phyloP scores from a whole-genome alignment of 1,140 invertebrate species.

The Mizuhopecten yessoensis region DNA sequence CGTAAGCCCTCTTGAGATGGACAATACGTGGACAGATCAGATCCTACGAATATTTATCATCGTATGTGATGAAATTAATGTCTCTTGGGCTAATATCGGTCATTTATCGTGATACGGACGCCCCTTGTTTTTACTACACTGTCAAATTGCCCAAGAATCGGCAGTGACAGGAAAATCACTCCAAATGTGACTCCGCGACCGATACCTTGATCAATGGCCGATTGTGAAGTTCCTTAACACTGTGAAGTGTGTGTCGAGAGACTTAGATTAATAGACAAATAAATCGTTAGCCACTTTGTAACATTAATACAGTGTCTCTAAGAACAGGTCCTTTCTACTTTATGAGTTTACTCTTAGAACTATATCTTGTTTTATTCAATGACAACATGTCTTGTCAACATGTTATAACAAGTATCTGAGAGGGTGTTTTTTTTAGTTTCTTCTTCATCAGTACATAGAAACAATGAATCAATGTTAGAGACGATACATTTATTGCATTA shows the following conservation, averaged over 20 bases:
- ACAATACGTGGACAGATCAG: slow-evolving; percentile 5
- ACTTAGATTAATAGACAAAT: slow-evolving; percentile 10
- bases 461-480: neutral
- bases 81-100: neutral
- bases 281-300: neutral
- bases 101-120: neutral
- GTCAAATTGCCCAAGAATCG: neutral
- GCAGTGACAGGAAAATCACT: neutral
- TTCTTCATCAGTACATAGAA: neutral
- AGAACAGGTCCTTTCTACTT: neutral
- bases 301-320: neutral
- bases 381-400: neutral
- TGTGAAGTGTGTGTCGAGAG: neutral
- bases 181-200: neutral
- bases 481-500: neutral
- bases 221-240: neutral
- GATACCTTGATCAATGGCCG: neutral
- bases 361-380: neutral
- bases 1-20: slow-evolving; percentile 18
- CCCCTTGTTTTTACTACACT: neutral
- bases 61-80: neutral
- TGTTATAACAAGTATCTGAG: neutral
- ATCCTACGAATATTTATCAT: neutral
- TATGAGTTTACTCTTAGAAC: neutral
- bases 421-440: neutral